Evolutionary conservation across 2,888 invertebrate species (phyloP).

Genomic region (Cistogaster globosa): DNA sequence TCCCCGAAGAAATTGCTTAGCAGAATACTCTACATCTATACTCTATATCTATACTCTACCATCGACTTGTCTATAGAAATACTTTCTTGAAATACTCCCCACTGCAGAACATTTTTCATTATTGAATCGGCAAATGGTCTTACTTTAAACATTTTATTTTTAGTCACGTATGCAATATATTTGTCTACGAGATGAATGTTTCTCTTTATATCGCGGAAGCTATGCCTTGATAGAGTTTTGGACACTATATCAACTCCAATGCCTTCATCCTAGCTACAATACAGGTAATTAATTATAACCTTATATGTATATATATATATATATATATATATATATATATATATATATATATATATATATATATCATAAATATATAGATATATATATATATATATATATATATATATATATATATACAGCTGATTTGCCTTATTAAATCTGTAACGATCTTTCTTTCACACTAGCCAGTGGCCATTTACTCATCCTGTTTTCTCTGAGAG

Average conservation of each 20-base stretch:
- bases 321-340: no score
- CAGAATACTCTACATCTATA: no score
- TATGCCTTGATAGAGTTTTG: not conserved
- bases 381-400: no score
- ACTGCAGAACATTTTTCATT: not conserved
- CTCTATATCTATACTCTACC: no score
- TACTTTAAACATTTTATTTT: not conserved
- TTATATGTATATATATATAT: no score
- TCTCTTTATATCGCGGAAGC: not conserved
- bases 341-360: no score
- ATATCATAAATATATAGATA: no score
- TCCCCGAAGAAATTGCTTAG: slow-evolving; percentile 12
- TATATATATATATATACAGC: no score
- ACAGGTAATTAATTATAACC: slow-evolving; percentile 10
- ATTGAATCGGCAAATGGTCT: not conserved
- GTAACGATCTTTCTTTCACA: no score
- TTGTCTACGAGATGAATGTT: not conserved
- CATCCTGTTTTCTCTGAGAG: not conserved
- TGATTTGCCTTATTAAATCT: no score
- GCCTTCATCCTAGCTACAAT: slow-evolving; percentile 2
- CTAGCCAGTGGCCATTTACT: not conserved
- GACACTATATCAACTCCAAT: not conserved
- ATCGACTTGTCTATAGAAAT: slow-evolving; percentile 34
- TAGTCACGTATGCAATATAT: not conserved
- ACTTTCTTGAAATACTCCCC: slow-evolving; percentile 10